Conservation (phyloP, 2,113 vertebrate genomes). For the Phodopus roborovskii region DNA sequence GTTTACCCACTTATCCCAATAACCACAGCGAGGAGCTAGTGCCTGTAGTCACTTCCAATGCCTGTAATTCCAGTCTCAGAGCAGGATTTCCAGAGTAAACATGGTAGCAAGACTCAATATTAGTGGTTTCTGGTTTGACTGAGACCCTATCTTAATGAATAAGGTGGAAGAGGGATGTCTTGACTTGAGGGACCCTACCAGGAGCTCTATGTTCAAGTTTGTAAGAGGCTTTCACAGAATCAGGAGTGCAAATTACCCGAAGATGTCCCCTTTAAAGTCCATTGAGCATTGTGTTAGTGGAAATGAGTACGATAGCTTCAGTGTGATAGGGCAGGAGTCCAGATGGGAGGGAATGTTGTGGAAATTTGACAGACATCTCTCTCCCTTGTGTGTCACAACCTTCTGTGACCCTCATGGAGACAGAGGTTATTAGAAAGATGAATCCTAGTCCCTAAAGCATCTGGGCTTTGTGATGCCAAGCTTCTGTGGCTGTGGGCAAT, state of each 20-base stretch:
- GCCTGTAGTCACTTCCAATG: background rate
- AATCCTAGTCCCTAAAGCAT: too few species aligned
- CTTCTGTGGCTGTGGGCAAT: background rate
- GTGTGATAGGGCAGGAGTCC: background rate
- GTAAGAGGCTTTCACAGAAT: background rate
- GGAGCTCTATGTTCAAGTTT: background rate
- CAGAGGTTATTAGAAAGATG: background rate
- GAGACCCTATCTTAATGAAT: background rate
- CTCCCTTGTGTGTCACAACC: background rate
- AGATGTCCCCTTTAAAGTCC: background rate
- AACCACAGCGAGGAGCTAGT: background rate
- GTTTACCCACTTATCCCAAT: background rate
- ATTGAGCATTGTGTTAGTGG: background rate
- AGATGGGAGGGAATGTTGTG: background rate
- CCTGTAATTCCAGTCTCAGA: background rate
- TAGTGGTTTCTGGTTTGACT: background rate
- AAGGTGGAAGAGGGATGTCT: background rate
- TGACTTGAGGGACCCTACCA: background rate
- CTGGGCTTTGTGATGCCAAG: background rate
- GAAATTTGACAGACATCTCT: background rate
- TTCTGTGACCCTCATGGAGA: background rate
- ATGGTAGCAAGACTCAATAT: background rate
- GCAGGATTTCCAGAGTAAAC: background rate
- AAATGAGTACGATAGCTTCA: background rate
- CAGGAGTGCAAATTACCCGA: background rate